Evolutionary conservation across 2,797 vertebrate genomes (phyloP), one percentile per base, ranked within the genome.

Genomic region (Ptychobarbus kaznakovi): DNA sequence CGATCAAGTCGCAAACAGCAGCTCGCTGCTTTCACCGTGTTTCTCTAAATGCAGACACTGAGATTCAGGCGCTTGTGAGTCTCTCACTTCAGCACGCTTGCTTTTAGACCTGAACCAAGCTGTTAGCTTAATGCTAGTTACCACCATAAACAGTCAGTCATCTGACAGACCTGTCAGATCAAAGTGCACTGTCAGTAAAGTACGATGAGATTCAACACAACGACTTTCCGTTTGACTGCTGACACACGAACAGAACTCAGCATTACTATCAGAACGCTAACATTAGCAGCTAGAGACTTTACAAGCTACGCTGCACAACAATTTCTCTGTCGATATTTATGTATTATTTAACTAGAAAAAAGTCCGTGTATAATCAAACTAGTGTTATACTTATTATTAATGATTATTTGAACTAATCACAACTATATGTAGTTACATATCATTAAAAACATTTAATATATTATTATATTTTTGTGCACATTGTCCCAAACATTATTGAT

Each of bases 111-210:
- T 76, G 35, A 12, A 83, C 25, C 72, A 75, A 25, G 22, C 58
- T 83, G 82, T 83, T 76, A 74, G 70, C 81, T n/a, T 15, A 44
- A 82, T 40, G 68, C 68, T 82, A 72, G 68, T 72, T 81, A 13
- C 22, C 49, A 42, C 2, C 51, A 32, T 6, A 32, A 72, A 38
- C 80, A 56, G 8, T 3, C 80, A 32, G 32, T 32, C 32, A 32
- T 32, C 32, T 32, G 32, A 32, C 32, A 40, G 20, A n/a, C 18
- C 51, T 35, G 68, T 73, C 38, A 20, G 20, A 68, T 53, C 79
- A 68, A n/a, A 80, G 20, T 82, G 51, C 38, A 44, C 16, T 80
- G 58, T 35, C 61, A 66, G 66, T 22, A 35, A 49, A 65, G 25
- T 44, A 38, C 51, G 40, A 13, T 49, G 35, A 13, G 44, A 2